These are phyloP conservation scores for Gobio occitaniae DNA, from an alignment of 2,797 vertebrate genomes.

Conservation along the genomic window DNA sequence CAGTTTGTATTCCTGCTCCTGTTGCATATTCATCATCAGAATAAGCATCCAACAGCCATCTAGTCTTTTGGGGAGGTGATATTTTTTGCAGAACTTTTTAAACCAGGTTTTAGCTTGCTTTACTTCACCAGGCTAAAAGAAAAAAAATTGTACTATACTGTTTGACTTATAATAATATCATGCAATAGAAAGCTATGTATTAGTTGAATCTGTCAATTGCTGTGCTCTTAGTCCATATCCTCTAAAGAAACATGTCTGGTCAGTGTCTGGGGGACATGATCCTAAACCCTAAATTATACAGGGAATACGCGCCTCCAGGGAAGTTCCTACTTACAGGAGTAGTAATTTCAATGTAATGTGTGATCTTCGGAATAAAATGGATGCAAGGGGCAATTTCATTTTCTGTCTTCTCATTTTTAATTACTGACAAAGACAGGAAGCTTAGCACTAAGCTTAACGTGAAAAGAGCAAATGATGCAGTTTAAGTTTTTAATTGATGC, in stretches of 20 bases:
- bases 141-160: not conserved
- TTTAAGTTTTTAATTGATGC: not conserved
- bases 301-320: not conserved
- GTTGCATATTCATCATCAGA: not conserved
- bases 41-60: not conserved
- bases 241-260: not conserved
- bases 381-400: not conserved
- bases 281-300: not conserved
- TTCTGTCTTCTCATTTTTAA: not conserved
- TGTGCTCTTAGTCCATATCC: not conserved
- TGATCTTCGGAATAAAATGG: constrained; percentile 2
- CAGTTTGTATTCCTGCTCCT: not conserved
- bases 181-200: not conserved
- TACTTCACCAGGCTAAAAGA: not conserved
- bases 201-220: not conserved
- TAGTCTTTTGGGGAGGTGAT: too few relatives aligned
- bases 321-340: not conserved
- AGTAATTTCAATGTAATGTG: not conserved
- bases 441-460: not conserved
- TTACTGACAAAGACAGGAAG: not conserved
- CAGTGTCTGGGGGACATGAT: constrained; percentile 8
- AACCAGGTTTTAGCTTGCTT: not conserved
- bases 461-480: not conserved
- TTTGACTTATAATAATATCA: not conserved
- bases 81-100: not conserved